Percentiles rank a stretch among this genome's conserved stretches.
These are phyloP conservation scores for Brachionus rotundiformis DNA, from an alignment of 1,140 invertebrate species.

Conservation along the genomic window DNA sequence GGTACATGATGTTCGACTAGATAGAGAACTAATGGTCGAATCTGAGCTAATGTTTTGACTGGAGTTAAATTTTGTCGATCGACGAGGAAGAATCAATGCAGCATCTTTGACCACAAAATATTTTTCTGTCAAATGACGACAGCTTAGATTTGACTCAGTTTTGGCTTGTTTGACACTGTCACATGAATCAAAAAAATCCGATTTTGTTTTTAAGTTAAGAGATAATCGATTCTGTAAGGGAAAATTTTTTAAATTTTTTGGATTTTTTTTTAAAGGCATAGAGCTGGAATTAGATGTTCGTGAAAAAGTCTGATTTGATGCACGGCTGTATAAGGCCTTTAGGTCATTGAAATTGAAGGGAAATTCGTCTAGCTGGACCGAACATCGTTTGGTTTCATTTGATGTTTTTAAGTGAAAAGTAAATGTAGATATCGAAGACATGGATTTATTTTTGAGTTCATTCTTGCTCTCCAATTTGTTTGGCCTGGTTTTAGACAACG, in stretches of 20 bases:
- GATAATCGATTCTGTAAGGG: neutral
- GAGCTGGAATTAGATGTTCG: neutral
- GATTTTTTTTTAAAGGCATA: conserved; percentile 1
- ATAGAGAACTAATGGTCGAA: neutral
- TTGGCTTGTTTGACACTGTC: neutral
- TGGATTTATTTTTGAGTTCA: conserved; percentile 8
- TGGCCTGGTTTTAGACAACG: neutral
- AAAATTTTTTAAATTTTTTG: conserved; percentile 46
- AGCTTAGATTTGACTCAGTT: neutral
- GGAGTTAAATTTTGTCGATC: conserved; percentile 14
- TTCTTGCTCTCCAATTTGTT: conserved; percentile 13
- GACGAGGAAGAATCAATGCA: conserved; percentile 28
- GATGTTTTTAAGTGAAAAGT: neutral
- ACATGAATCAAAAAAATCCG: conserved; percentile 30
- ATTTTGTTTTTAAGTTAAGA: conserved; percentile 32
- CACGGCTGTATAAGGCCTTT: conserved; percentile 22
- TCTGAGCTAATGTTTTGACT: neutral
- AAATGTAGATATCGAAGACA: neutral
- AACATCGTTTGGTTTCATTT: conserved; percentile 16
- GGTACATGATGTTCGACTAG: neutral
- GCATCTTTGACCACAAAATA: conserved; percentile 51
- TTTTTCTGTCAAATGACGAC: conserved; percentile 35
- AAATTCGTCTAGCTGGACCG: neutral
- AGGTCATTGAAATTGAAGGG: conserved; percentile 34
- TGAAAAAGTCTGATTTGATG: neutral